Evolutionary conservation across 2,888 invertebrate genomes (phyloP).

Genomic region (Ichneumon xanthorius): DNA sequence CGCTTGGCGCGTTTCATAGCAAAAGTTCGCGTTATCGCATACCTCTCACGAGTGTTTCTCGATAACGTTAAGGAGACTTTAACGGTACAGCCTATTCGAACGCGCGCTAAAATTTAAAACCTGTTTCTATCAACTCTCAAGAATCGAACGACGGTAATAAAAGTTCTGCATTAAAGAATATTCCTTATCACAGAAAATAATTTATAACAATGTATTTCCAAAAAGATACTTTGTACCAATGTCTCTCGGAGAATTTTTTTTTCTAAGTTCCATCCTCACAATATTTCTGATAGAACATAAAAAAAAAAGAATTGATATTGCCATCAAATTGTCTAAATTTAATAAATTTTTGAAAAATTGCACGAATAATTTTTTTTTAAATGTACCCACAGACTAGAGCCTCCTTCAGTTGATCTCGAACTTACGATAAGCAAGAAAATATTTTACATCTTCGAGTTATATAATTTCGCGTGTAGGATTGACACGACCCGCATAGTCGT

Average conservation of each 20-base stretch:
- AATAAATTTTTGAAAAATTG: too few relatives aligned
- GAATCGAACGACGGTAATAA: neutral
- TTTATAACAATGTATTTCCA: neutral
- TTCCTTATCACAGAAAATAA: neutral
- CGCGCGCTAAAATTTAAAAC: neutral
- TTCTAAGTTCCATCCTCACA: neutral
- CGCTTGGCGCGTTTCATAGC: slow-evolving; percentile 4
- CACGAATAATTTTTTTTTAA: too few relatives aligned
- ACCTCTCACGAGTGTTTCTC: neutral
- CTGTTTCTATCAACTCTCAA: neutral
- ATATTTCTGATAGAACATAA: neutral
- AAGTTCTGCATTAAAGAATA: neutral
- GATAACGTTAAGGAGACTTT: slow-evolving; percentile 4
- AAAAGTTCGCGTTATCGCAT: slow-evolving; percentile 16
- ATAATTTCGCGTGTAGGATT: neutral
- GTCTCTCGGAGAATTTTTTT: neutral
- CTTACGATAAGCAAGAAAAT: neutral
- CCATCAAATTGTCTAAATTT: neutral
- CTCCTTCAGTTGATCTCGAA: neutral
- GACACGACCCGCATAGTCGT: neutral
- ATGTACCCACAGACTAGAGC: neutral
- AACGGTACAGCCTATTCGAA: neutral
- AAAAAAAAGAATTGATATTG: neutral
- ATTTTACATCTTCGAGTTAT: neutral
- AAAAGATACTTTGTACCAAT: neutral